phyloP scores from a whole-genome alignment of 2,888 invertebrate species.

The Steinernema scapterisci region DNA sequence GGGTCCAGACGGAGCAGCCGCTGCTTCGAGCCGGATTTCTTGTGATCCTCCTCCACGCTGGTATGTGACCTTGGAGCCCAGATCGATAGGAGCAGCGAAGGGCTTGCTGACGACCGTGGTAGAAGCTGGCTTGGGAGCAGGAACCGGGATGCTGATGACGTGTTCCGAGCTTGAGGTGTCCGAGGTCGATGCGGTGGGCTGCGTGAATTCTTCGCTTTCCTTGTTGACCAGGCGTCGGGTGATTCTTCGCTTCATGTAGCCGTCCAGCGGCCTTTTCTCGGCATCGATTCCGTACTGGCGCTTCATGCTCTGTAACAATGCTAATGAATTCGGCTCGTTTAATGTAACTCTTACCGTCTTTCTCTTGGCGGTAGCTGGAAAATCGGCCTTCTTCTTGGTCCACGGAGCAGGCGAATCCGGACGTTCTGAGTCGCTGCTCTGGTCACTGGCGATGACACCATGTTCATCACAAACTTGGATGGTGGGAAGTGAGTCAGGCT shows the following conservation, averaged over 20 bases:
- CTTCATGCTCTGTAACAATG: constrained; percentile 12
- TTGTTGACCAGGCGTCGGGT: not conserved
- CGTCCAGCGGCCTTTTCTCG: not conserved
- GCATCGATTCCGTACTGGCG: not conserved
- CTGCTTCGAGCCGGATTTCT: too few relatives aligned
- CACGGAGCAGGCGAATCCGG: not conserved
- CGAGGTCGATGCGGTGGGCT: not conserved
- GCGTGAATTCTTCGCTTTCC: not conserved
- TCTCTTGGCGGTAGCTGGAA: not conserved
- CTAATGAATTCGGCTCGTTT: not conserved
- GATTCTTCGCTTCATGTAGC: not conserved
- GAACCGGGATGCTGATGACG: too few relatives aligned
- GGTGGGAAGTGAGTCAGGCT: not conserved
- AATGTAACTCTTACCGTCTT: not conserved
- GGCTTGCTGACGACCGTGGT: too few relatives aligned
- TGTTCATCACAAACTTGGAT: constrained; percentile 11
- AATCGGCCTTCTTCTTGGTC: not conserved
- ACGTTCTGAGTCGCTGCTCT: not conserved
- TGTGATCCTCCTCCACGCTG: too few relatives aligned
- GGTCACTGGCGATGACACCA: not conserved
- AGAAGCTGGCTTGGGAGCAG: too few relatives aligned
- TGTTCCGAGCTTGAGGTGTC: too few relatives aligned
- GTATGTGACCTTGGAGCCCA: too few relatives aligned
- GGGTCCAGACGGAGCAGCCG: too few relatives aligned
- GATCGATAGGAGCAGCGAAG: too few relatives aligned